Evolutionary conservation across 1,140 invertebrate species (phyloP).

Genomic region (Leptoteleia sp.): DNA sequence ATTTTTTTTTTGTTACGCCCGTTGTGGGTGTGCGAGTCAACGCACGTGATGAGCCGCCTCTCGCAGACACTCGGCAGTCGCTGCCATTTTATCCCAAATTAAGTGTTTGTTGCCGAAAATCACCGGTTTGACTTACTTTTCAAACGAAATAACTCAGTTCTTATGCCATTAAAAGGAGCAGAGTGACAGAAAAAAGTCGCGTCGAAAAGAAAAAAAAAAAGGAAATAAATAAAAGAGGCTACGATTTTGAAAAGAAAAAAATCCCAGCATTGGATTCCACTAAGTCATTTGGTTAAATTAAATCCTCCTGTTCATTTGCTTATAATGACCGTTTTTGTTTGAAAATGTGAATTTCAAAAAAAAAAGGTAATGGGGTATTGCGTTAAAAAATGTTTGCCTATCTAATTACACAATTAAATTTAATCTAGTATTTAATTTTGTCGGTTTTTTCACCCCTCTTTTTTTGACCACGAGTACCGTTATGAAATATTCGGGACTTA

Average conservation of each 20-base stretch:
- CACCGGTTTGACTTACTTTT: slow-evolving; percentile 50
- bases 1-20: too few species aligned
- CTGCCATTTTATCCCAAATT: slow-evolving; percentile 41
- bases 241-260: background rate
- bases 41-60: slow-evolving; percentile 43
- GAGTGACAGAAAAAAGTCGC: slow-evolving; percentile 33
- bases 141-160: slow-evolving; percentile 50
- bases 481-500: too few species aligned
- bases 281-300: slow-evolving; percentile 26
- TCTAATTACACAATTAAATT: too few species aligned
- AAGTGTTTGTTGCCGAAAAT: slow-evolving; percentile 52
- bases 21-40: slow-evolving; percentile 48
- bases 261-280: slow-evolving; percentile 2
- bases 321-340: too few species aligned
- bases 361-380: too few species aligned
- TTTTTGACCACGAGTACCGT: too few species aligned
- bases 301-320: slow-evolving; percentile 11
- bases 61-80: slow-evolving; percentile 15
- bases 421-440: too few species aligned
- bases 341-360: too few species aligned
- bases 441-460: too few species aligned
- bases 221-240: too few species aligned
- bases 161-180: slow-evolving; percentile 37
- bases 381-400: too few species aligned
- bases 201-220: too few species aligned